Conservation (phyloP, 2,797 vertebrate genomes). For the Vespertilio murinus region DNA sequence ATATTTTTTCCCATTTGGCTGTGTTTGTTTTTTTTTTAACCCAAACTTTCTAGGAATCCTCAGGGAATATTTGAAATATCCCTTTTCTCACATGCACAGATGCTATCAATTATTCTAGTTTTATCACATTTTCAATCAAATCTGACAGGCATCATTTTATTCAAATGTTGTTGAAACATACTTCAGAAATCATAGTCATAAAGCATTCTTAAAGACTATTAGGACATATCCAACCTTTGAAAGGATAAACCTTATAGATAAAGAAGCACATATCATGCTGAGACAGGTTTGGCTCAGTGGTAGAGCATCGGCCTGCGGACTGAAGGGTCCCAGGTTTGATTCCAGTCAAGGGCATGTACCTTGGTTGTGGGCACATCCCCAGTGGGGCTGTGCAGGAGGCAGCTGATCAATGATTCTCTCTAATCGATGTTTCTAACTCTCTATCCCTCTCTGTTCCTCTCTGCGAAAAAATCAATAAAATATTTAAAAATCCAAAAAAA, state of each 20-base stretch:
- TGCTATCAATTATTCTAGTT: neutral
- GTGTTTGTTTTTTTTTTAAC: conserved; percentile 36
- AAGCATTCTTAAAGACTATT: neutral
- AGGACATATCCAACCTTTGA: neutral
- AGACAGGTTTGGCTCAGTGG: too few species aligned
- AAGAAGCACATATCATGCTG: neutral
- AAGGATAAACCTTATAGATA: neutral
- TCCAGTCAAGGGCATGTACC: too few species aligned
- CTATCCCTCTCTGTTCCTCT: too few species aligned
- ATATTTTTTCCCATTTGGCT: neutral
- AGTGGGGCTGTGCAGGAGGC: too few species aligned
- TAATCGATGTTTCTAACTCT: too few species aligned
- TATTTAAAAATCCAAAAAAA: too few species aligned
- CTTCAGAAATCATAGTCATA: neutral
- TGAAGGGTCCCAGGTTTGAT: too few species aligned
- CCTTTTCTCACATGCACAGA: neutral
- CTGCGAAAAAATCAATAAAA: too few species aligned
- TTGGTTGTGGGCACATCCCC: too few species aligned
- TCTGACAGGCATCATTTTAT: neutral
- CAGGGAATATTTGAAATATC: neutral
- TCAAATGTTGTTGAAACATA: neutral
- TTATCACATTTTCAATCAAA: neutral
- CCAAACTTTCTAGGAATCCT: neutral
- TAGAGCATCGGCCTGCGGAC: too few species aligned
- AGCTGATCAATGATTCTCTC: too few species aligned